Conservation (phyloP, 2,888 invertebrate genomes). For the Cosmia trapezina region DNA sequence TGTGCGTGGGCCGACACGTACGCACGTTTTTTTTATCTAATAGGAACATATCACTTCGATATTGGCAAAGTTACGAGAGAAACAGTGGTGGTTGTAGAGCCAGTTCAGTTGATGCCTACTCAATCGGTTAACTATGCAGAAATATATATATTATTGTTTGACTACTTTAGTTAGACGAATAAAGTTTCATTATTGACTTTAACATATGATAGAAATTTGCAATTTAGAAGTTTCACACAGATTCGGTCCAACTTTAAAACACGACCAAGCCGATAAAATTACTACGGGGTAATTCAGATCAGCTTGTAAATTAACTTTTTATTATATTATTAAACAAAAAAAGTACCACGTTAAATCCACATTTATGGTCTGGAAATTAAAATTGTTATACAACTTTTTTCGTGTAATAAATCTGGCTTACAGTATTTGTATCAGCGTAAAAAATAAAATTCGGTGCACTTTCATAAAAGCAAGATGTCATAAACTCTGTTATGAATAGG, state of each 20-base stretch:
- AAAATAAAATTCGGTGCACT: constrained; percentile 54
- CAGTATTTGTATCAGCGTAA: constrained; percentile 37
- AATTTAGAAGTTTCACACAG: neutral
- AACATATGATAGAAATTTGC: too few relatives aligned
- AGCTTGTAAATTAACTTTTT: constrained; percentile 23
- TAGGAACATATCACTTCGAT: neutral
- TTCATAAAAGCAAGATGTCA: constrained; percentile 55
- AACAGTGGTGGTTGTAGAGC: neutral
- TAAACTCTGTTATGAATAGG: constrained; percentile 53
- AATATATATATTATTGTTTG: neutral
- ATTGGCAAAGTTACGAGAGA: neutral
- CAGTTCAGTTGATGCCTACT: too few relatives aligned
- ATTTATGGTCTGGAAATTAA: constrained; percentile 47
- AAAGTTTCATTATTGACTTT: neutral
- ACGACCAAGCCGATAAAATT: neutral
- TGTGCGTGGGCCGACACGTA: too few relatives aligned
- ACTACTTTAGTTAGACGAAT: neutral
- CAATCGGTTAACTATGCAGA: too few relatives aligned
- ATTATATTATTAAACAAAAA: constrained; percentile 38
- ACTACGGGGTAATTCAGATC: constrained; percentile 7
- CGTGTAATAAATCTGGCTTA: constrained; percentile 49
- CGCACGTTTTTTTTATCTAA: too few relatives aligned
- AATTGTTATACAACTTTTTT: constrained; percentile 48
- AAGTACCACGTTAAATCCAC: constrained; percentile 40
- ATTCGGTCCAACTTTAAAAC: neutral